phyloP scores from a whole-genome alignment of 1,140 invertebrate species.

The Metaphire vulgaris region DNA sequence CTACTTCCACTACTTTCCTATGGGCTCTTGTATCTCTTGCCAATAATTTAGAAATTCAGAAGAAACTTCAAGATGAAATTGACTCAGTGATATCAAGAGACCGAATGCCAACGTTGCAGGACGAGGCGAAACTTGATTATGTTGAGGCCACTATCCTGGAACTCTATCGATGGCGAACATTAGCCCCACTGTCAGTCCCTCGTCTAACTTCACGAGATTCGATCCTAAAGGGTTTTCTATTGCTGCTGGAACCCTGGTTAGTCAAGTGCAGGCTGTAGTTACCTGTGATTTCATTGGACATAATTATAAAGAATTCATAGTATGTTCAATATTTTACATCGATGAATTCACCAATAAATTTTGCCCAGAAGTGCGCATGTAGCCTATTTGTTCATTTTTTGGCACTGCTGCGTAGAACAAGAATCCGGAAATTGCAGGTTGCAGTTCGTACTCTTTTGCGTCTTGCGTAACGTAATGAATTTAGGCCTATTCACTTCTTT shows the following conservation, averaged over 20 bases:
- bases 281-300: background rate
- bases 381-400: background rate
- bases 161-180: conserved; percentile 36
- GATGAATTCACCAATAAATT: background rate
- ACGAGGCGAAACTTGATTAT: conserved; percentile 36
- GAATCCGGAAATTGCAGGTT: too few species aligned
- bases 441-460: too few species aligned
- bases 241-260: background rate
- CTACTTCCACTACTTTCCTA: conserved; percentile 42
- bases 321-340: background rate
- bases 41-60: conserved; percentile 47
- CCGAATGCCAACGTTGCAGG: conserved; percentile 33
- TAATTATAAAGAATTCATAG: background rate
- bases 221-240: background rate
- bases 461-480: too few species aligned
- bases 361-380: background rate
- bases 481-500: background rate
- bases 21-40: conserved; percentile 46
- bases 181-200: conserved; percentile 46
- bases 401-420: background rate
- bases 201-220: conserved; percentile 36
- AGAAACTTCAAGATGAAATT: conserved; percentile 43
- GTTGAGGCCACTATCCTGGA: conserved; percentile 41
- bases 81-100: conserved; percentile 38
- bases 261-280: background rate